Evolutionary conservation across 2,888 invertebrate species (phyloP).

Genomic region (Galerucella calmariensis): DNA sequence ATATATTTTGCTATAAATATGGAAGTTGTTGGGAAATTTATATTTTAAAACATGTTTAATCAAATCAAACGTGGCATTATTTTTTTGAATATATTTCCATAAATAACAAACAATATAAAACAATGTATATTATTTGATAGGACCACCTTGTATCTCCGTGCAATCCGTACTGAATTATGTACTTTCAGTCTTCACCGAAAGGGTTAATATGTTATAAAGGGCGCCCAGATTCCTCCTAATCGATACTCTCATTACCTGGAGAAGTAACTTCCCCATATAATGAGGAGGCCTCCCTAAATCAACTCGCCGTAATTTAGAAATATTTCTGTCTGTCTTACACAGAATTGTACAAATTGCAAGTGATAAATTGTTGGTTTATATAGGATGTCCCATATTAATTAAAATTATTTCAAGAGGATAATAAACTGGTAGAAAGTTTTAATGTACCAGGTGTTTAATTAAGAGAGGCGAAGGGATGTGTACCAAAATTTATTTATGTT

Average conservation of each 20-base stretch:
- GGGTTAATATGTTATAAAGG: constrained; percentile 48
- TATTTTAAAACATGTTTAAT: too few relatives aligned
- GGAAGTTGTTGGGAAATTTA: too few relatives aligned
- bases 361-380: background rate
- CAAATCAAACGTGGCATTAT: too few relatives aligned
- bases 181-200: constrained; percentile 48
- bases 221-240: constrained; percentile 43
- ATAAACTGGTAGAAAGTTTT: too few relatives aligned
- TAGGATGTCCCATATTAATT: background rate
- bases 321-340: constrained; percentile 15
- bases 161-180: constrained; percentile 47
- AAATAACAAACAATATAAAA: background rate
- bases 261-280: constrained; percentile 32
- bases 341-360: background rate
- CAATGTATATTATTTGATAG: background rate
- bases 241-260: constrained; percentile 42
- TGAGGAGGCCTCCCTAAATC: constrained; percentile 24
- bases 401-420: background rate
- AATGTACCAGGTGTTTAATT: too few relatives aligned
- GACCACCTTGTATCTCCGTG: constrained; percentile 21
- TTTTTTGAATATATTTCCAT: too few relatives aligned
- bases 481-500: too few relatives aligned
- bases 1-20: too few relatives aligned
- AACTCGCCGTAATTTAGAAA: constrained; percentile 18
- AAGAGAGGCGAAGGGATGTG: too few relatives aligned